A percentile compares a stretch with the other conserved stretches of the same genome.
Conservation (phyloP, 2,888 invertebrate genomes). For the Harpagoxenus sublaevis region DNA sequence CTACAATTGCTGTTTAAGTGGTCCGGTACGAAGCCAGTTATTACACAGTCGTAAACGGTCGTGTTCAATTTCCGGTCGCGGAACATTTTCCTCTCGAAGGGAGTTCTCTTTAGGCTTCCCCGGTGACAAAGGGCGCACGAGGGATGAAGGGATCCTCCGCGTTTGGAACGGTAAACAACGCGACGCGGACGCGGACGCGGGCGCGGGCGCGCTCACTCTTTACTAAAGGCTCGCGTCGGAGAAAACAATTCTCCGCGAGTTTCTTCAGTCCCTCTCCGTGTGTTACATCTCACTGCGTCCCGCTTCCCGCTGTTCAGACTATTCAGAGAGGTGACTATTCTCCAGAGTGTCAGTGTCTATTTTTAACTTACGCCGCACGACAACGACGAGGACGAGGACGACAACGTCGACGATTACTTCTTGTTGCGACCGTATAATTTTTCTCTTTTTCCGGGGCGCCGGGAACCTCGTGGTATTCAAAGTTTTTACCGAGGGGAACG, state of each 20-base stretch:
- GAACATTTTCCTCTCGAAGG: not conserved
- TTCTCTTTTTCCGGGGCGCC: conserved; percentile 3
- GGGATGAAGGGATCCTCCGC: not conserved
- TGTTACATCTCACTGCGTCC: not conserved
- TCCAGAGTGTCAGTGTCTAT: conserved; percentile 3
- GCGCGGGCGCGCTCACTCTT: not conserved
- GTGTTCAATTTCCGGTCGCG: conserved; percentile 52
- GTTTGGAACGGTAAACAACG: conserved; percentile 3
- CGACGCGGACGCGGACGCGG: not conserved
- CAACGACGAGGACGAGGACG: not conserved
- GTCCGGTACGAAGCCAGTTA: conserved; percentile 46
- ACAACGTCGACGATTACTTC: conserved; percentile 16
- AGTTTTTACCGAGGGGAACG: conserved; percentile 14
- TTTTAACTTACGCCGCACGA: conserved; percentile 21
- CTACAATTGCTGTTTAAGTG: conserved; percentile 56
- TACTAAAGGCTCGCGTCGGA: not conserved
- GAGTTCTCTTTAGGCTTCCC: not conserved
- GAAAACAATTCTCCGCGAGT: conserved; percentile 8
- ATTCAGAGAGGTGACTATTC: conserved; percentile 3
- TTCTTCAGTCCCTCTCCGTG: not conserved
- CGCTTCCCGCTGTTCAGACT: conserved; percentile 6
- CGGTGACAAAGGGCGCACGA: conserved; percentile 9
- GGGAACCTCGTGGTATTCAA: conserved; percentile 25
- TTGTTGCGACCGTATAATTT: conserved; percentile 31
- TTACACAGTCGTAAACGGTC: conserved; percentile 50